Evolutionary conservation across 1,140 invertebrate species (phyloP).

Genomic region (Pachyrhynchus sulphureomaculatus): DNA sequence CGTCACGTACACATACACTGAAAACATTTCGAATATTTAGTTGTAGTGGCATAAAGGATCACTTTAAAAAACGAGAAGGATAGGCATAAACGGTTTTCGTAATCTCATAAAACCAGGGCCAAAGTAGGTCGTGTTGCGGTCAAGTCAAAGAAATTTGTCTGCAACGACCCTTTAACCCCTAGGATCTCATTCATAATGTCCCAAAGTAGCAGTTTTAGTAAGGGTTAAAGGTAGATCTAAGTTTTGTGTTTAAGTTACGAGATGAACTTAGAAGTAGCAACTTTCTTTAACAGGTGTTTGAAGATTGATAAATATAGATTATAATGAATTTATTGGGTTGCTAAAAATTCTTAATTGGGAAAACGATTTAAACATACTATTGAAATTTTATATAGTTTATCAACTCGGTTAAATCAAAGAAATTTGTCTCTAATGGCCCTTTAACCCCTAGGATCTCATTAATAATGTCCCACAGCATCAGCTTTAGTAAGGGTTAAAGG

Average conservation of each 20-base stretch:
- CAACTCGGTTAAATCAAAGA: constrained; percentile 4
- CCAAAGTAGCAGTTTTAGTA: constrained; percentile 10
- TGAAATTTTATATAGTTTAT: too few relatives aligned
- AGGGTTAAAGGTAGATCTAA: constrained; percentile 15
- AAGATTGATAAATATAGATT: too few relatives aligned
- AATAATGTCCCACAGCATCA: constrained; percentile 6
- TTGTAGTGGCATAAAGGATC: too few relatives aligned
- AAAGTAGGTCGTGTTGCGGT: too few relatives aligned
- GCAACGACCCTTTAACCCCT: constrained; percentile 15
- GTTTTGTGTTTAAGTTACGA: constrained; percentile 8
- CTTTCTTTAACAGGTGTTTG: background rate
- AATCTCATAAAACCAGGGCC: too few relatives aligned
- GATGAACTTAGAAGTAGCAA: background rate
- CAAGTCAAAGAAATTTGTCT: constrained; percentile 22
- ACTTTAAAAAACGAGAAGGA: too few relatives aligned
- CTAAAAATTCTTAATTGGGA: too few relatives aligned
- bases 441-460: constrained; percentile 21
- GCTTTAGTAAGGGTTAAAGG: constrained; percentile 17
- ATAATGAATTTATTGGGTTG: too few relatives aligned
- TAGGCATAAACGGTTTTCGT: too few relatives aligned
- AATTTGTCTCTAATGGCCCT: constrained; percentile 18
- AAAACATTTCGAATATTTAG: too few relatives aligned
- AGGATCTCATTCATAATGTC: constrained; percentile 18
- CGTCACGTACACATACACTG: too few relatives aligned
- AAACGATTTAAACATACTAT: too few relatives aligned